These are phyloP conservation scores for Campoletis sonorensis DNA, from an alignment of 1,140 invertebrate genomes.

Conservation along the genomic window DNA sequence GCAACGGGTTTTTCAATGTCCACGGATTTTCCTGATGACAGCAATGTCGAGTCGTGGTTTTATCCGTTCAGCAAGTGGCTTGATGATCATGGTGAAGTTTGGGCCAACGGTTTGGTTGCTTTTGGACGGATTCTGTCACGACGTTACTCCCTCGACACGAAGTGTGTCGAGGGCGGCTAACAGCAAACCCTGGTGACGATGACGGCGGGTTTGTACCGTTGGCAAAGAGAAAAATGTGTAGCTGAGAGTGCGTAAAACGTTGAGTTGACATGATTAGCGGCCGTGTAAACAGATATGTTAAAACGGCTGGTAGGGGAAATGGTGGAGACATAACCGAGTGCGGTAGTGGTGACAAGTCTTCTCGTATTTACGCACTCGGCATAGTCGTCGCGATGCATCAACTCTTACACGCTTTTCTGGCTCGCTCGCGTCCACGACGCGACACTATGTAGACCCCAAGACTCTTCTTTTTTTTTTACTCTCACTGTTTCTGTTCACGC, in stretches of 20 bases:
- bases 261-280: slow-evolving; percentile 70
- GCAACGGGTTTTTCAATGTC: too few relatives aligned
- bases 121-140: slow-evolving; percentile 2
- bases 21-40: too few relatives aligned
- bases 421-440: slow-evolving; percentile 59
- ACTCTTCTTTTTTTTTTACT: not conserved
- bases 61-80: too few relatives aligned
- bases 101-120: slow-evolving; percentile 17
- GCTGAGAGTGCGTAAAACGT: slow-evolving; percentile 57
- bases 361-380: slow-evolving; percentile 49
- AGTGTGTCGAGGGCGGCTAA: not conserved
- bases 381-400: slow-evolving; percentile 70
- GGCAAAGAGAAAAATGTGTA: slow-evolving; percentile 59
- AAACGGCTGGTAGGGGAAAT: slow-evolving; percentile 65
- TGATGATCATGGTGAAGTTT: too few relatives aligned
- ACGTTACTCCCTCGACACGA: not conserved
- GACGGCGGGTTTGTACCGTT: slow-evolving; percentile 55
- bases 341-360: slow-evolving; percentile 64
- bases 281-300: slow-evolving; percentile 75
- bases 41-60: slow-evolving; percentile 36
- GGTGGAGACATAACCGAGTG: slow-evolving; percentile 31
- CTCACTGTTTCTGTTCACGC: not conserved
- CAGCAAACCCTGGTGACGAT: slow-evolving; percentile 40
- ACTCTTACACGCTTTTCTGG: slow-evolving; percentile 61
- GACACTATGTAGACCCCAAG: not conserved